Evolutionary conservation across 2,888 invertebrate genomes (phyloP), one percentile per base, ranked within the genome.

Genomic region (Ochropleura leucogaster): DNA sequence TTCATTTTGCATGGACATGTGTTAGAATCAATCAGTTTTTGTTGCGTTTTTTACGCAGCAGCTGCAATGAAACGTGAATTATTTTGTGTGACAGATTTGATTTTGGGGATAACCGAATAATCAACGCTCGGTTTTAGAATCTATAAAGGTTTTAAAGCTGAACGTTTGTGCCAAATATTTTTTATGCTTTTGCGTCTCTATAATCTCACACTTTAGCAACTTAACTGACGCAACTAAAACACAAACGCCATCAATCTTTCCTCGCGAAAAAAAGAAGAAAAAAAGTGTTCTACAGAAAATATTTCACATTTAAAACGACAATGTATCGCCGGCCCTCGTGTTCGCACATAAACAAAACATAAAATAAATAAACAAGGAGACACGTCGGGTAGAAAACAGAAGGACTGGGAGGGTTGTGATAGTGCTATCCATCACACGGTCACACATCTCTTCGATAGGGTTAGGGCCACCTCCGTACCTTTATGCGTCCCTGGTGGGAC

Each of bases 381-480:
- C 89, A 88, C 88, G 90, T 89, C 90, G 90, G 89, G 90, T 90
- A 91, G 91, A 88, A 90, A 92, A 92, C 93, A 94, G 94, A 91
- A 94, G 94, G 94, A 94, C 91, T 87, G 90, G 91, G 90, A 93
- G 95, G 95, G 95, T 92, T 91, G 92, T 92, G 94, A 94, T 94
- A 93, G 95, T 92, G 93, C 94, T 94, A 96, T 96, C 95, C 94
- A 95, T 96, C 96, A 95, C 93, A 86, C 93, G 95, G 95, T 94
- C 95, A 94, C 95, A 94, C 95, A 94, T 95, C 92, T 90, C 93
- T 94, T 95, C 96, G 96, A 96, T 96, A 96, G 96, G 96, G 96
- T 96, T 96, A 96, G 94, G 94, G 92, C 94, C 94, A 94, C 92
- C 94, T 95, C 94, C 93, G 94, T 93, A 96, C 96, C 96, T 96